Evolutionary conservation across 1,140 invertebrate species (phyloP).

Genomic region (Leptestheria dahalacensis): DNA sequence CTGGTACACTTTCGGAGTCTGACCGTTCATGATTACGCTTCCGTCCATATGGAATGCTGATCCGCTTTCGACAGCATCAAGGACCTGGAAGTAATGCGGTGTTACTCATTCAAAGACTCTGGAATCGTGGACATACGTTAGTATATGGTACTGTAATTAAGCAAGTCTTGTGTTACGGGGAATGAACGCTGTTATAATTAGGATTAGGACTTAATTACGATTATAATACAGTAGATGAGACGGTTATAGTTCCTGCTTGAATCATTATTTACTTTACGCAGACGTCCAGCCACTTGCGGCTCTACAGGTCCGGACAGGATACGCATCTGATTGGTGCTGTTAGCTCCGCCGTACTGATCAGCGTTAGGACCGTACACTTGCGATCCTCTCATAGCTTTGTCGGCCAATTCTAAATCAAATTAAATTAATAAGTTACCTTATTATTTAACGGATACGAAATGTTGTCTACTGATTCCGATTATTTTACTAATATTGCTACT

Average conservation of each 20-base stretch:
- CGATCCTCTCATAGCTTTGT: background rate
- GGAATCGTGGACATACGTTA: background rate
- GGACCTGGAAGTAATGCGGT: background rate
- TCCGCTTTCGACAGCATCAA: conserved; percentile 3
- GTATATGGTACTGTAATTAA: background rate
- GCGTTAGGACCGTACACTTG: background rate
- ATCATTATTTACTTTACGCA: background rate
- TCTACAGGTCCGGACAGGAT: background rate
- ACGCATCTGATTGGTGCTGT: background rate
- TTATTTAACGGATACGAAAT: conserved; percentile 2
- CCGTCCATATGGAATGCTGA: conserved; percentile 3
- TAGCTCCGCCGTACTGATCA: background rate
- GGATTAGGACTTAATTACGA: no score
- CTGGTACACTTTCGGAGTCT: background rate
- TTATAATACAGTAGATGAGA: background rate
- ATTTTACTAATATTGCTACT: no score
- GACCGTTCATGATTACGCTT: background rate
- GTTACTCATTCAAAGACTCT: background rate
- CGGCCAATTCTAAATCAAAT: background rate
- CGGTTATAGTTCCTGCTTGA: no score
- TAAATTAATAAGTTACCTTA: background rate
- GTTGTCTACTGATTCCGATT: background rate
- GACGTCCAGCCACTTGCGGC: background rate
- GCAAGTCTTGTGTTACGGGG: background rate
- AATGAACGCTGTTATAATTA: no score